Evolutionary conservation across 2,797 vertebrate genomes (phyloP), one percentile per base, ranked within the genome.

Genomic region (Hyperoplus lanceolatus): DNA sequence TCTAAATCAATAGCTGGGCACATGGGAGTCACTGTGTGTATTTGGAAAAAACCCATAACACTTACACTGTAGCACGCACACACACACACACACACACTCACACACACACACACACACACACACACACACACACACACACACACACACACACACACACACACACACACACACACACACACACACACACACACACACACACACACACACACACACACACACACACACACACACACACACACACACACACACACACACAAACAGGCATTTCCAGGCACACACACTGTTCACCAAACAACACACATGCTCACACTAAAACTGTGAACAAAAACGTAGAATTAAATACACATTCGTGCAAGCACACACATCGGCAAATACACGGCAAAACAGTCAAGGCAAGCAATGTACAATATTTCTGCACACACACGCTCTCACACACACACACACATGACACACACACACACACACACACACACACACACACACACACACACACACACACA

Each of bases 1-100:
- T 97, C 96, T 96, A 95, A 96, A 97, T 97, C 96, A 97, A 96
- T 97, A 97, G 94, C 74, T 85, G 90, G 93, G 90, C 96, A 95
- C 96, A 96, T 95, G 96, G 96, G 96, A 96, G 95, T 94, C 93
- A 95, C 95, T 96, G 94, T 95, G 96, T 96, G 95, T 77, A 61
- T 95, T 95, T 94, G 95, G 94, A 95, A 94, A 96, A 93, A 96
- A 89, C 41, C 54, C 69, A 66, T 64, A 75, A 65, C 49, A 58
- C 43, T 5, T 42, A 65, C 75, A 67, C 75, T 73, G 43, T 74
- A 80, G 76, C 21, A 18, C 4, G 0, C 53, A 59, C 48, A 15
- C 61, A 71, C 43, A 18, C 39, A 62, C 41, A 60, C 45, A 64
- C 14, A 42, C 48, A 54, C 65, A 60, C 45, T 46, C 38, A 62